Percentiles rank a stretch among this genome's conserved stretches.
Conservation (phyloP, 2,797 vertebrate genomes). For the Gallinago solitaria region DNA sequence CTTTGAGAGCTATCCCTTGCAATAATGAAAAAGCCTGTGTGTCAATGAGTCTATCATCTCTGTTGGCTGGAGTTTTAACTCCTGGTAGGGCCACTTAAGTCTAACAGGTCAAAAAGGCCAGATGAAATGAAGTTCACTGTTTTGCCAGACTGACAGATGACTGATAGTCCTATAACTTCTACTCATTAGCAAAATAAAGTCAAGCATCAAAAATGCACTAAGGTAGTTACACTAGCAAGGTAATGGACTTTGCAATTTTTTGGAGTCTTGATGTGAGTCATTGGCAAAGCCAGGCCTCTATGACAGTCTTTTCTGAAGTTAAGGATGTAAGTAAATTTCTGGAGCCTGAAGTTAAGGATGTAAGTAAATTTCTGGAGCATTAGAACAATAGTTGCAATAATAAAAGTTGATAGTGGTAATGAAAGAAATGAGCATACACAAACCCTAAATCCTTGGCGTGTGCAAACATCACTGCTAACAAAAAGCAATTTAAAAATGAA, state of each 20-base stretch:
- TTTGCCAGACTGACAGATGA: not conserved
- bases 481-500: constrained; percentile 35
- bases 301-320: not conserved
- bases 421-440: not conserved
- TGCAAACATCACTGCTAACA: not conserved
- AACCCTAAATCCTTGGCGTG: not conserved
- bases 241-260: not conserved
- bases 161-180: not conserved
- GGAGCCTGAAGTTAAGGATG: not conserved
- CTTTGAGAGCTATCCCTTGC: not conserved
- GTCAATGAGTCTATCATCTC: not conserved
- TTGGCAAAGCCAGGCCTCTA: not conserved
- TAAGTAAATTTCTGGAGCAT: not conserved
- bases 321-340: not conserved
- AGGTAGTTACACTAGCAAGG: not conserved
- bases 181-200: constrained; percentile 8
- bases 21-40: not conserved
- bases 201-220: not conserved
- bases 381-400: not conserved
- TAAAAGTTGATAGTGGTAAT: not conserved
- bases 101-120: not conserved
- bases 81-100: not conserved
- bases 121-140: not conserved
- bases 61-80: constrained; percentile 1
- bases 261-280: not conserved